A percentile compares a stretch with the other conserved stretches of the same genome.
Evolutionary conservation across 2,113 vertebrate species (phyloP).

Genomic region (Otocyon megalotis): DNA sequence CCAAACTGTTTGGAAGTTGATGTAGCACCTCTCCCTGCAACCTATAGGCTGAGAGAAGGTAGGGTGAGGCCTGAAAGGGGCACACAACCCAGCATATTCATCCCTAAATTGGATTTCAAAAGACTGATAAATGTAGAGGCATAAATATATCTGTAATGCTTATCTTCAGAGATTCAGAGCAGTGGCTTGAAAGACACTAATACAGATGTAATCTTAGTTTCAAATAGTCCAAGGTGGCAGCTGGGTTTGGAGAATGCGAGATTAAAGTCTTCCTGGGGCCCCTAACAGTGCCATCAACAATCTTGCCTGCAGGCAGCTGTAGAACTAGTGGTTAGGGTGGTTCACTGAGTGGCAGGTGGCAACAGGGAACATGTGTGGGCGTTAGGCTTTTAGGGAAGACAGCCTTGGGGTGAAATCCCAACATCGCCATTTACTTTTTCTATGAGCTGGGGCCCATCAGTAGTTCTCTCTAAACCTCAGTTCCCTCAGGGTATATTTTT

Average conservation of each 20-base stretch:
- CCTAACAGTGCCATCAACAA: not conserved
- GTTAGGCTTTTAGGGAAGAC: not conserved
- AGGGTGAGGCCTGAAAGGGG: slow-evolving; percentile 30
- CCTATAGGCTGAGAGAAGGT: not conserved
- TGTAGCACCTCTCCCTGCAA: not conserved
- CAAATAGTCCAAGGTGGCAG: slow-evolving; percentile 38
- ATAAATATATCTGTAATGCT: slow-evolving; percentile 65
- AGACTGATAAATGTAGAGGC: slow-evolving; percentile 58
- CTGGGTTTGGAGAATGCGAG: slow-evolving; percentile 42
- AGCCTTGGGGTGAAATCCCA: not conserved
- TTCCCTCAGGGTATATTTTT: not conserved
- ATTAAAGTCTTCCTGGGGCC: slow-evolving; percentile 7
- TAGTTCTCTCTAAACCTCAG: not conserved
- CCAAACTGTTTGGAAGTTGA: slow-evolving; percentile 33
- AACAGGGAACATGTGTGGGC: not conserved
- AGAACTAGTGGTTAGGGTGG: not conserved
- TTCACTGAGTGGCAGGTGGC: not conserved
- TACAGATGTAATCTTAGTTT: slow-evolving; percentile 69
- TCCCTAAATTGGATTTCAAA: slow-evolving; percentile 62
- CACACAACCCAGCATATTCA: not conserved
- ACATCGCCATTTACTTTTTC: not conserved
- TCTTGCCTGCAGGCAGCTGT: not conserved
- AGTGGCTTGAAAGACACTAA: slow-evolving; percentile 51
- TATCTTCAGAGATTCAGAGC: slow-evolving; percentile 68
- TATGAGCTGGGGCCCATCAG: not conserved